Base-by-base conservation (phyloP, 2,888 invertebrate genomes). In the Hydriomena furcata region DNA sequence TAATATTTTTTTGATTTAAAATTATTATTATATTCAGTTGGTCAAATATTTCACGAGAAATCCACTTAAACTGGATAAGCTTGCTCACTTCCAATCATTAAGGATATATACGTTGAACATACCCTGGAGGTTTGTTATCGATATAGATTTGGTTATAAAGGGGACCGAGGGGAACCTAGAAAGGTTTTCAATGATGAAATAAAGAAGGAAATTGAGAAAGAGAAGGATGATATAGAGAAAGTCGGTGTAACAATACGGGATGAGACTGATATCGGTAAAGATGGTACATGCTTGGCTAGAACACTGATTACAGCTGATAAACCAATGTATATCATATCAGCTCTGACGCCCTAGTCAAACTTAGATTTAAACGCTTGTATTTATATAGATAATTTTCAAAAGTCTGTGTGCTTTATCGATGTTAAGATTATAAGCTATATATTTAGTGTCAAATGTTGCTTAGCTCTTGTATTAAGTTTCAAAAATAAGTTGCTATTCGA, bases 381-480 rank as follows among this genome's bases (percentile, higher is more conserved):
- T 52, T 51, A 58, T 58, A 61, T 68, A 73, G 68, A 76, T 75
- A 71, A 68, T 80, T 79, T 71, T 69, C 71, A 76, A 74, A 76
- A 76, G 73, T 87, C 72, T 67, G 83, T 89, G 89, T 89, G 88
- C 89, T 89, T 86, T 75, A 72, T 78, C 71, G 69, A 66, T 82
- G 80, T 82, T 83, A 79, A 76, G 70, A 52, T 55, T 68, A 68
- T 60, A 61, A 61, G 76, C 76, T 81, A n/a, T n/a, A n/a, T n/a
- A n/a, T n/a, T n/a, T n/a, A 76, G 69, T 71, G 56, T 76, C 71
- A 60, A 70, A 69, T 69, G 79, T 81, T 78, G 82, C 82, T 78
- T 75, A 65, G 83, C 79, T 82, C 65, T 72, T 62, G 66, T 85
- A 85, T 87, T 88, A 87, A 85, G 89, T 88, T 88, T 87, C 58